phyloP scores from a whole-genome alignment of 2,888 invertebrate species.

The Halictus quadricinctus region DNA sequence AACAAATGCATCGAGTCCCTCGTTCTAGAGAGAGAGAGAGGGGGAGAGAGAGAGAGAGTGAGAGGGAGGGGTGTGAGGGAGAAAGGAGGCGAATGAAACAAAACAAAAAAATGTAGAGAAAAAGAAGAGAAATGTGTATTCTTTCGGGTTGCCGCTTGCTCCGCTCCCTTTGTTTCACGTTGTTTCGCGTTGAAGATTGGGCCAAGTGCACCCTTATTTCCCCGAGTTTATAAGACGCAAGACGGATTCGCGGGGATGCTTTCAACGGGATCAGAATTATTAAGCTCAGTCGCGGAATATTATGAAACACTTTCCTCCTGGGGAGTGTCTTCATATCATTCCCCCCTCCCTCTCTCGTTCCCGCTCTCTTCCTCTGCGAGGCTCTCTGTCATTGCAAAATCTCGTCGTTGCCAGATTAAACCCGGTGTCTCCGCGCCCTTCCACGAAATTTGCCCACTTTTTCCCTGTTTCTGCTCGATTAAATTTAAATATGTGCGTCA shows the following conservation, averaged over 20 bases:
- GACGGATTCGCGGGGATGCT: conserved; percentile 17
- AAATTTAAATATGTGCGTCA: neutral
- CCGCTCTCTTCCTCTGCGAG: no score
- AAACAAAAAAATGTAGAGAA: neutral
- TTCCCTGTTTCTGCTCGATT: neutral
- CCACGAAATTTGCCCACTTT: neutral
- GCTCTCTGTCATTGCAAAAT: neutral
- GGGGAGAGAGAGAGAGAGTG: neutral
- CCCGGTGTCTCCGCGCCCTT: neutral
- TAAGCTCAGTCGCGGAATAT: conserved; percentile 37
- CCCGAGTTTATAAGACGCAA: conserved; percentile 32
- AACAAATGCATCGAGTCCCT: conserved; percentile 22
- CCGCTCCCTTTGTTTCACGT: conserved; percentile 22
- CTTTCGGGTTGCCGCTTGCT: neutral
- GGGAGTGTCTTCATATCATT: conserved; percentile 5
- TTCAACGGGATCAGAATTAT: conserved; percentile 44
- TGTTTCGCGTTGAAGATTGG: conserved; percentile 42
- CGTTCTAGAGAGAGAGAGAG: neutral
- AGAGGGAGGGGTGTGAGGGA: neutral
- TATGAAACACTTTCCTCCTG: conserved; percentile 22
- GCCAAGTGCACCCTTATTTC: conserved; percentile 37
- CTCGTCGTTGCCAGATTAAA: neutral
- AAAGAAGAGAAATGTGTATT: conserved; percentile 14
- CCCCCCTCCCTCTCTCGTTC: neutral
- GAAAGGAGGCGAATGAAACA: neutral